Base-by-base conservation (phyloP, 2,113 vertebrate genomes). In the Pedionomus torquatus region DNA sequence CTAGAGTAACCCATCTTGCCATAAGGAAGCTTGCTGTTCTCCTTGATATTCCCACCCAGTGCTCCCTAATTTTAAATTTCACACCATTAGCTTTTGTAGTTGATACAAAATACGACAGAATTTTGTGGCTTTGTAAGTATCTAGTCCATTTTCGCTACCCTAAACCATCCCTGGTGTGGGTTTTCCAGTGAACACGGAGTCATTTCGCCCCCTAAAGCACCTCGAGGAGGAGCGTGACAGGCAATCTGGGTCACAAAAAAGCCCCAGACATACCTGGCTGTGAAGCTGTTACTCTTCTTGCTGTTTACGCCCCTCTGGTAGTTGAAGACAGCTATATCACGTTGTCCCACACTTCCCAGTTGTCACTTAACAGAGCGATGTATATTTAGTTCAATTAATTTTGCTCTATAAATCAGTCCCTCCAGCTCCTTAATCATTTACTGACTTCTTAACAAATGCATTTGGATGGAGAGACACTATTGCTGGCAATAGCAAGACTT, bases 361-460 rank as follows among this genome's bases (percentile, higher is more conserved):
- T 95, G 89, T 85, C 94, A 95, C 77, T 66, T 91, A 84, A 91
- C 0, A 0, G 55, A 92, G 95, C 24, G 2, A 93, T 72, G 89
- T 87, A 80, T 91, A 96, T 97, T 96, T 96, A 97, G 89, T 60
- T 87, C 94, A 91, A 95, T 95, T 96, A 96, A 95, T 95, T 95
- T 89, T 52, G 69, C 83, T 96, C 91, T 93, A 93, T 89, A 92
- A 95, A 97, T 95, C 94, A 95, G 74, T 65, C 77, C 78, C 70
- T 95, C 89, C 92, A 97, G 91, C 93, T 96, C 93, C 95, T 96
- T 97, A 96, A 97, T 97, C 91, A 97, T 95, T 94, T 95, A 76
- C 83, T 91, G 94, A 96, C 95, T 97, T 77, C 93, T 97, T 95
- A 95, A 94, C 94, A 97, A 94, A 94, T 71, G 58, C 89, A 92